These are phyloP conservation scores for Craniophora ligustri DNA, from an alignment of 2,888 invertebrate genomes.

Conservation along the genomic window DNA sequence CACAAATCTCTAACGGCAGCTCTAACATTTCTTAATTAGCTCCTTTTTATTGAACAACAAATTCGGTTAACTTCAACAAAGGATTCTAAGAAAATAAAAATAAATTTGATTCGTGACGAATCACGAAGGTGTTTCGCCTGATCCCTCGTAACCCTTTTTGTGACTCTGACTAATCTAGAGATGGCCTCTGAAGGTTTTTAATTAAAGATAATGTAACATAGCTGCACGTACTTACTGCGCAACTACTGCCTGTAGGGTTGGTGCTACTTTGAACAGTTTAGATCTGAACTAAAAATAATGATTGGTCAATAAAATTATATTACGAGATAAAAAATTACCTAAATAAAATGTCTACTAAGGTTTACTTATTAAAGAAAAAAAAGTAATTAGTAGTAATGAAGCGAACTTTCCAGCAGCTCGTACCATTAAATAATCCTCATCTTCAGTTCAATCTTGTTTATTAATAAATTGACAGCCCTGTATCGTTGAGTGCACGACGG, in stretches of 20 bases:
- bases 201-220: slow-evolving; percentile 87
- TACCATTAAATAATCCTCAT: background rate
- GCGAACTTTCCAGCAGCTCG: background rate
- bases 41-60: slow-evolving; percentile 85
- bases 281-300: slow-evolving; percentile 8
- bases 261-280: slow-evolving; percentile 12
- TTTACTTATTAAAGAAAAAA: too few species aligned
- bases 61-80: slow-evolving; percentile 87
- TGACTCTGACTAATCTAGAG: slow-evolving; percentile 85
- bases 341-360: too few species aligned
- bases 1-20: slow-evolving; percentile 78
- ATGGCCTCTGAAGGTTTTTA: slow-evolving; percentile 82
- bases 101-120: slow-evolving; percentile 87
- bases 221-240: slow-evolving; percentile 78
- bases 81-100: slow-evolving; percentile 84
- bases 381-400: background rate
- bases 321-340: too few species aligned
- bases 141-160: slow-evolving; percentile 85
- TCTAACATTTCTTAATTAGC: slow-evolving; percentile 87
- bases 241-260: slow-evolving; percentile 38
- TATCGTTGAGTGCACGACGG: slow-evolving; percentile 56
- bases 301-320: too few species aligned
- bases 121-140: slow-evolving; percentile 84
- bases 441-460: background rate
- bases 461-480: slow-evolving; percentile 65